These are phyloP conservation scores for Grantiella picta DNA, from an alignment of 2,113 vertebrate species.

Conservation along the genomic window DNA sequence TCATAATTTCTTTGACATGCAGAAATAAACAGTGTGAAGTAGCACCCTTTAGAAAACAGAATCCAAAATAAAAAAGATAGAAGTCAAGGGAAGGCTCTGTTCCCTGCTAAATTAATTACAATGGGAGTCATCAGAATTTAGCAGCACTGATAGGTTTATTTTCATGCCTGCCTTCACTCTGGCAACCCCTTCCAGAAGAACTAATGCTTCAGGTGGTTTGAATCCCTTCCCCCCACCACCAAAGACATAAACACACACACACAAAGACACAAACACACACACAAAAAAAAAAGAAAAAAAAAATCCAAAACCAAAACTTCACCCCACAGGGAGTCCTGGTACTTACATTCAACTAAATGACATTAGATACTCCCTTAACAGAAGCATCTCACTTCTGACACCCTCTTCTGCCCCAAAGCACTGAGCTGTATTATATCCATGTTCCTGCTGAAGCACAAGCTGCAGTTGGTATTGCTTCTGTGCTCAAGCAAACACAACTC, in stretches of 20 bases:
- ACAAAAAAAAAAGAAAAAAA: too few relatives aligned
- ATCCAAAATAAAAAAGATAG: conserved; percentile 22
- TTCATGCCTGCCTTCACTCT: conserved; percentile 49
- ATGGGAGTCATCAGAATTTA: conserved; percentile 53
- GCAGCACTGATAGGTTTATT: conserved; percentile 59
- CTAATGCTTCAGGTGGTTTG: conserved; percentile 19
- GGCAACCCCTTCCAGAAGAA: conserved; percentile 29
- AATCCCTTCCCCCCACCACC: not conserved
- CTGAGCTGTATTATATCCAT: not conserved
- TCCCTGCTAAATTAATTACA: conserved; percentile 66
- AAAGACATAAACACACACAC: not conserved
- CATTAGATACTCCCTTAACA: not conserved
- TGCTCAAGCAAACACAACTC: fast-evolving
- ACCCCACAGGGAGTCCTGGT: not conserved
- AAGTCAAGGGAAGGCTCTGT: conserved; percentile 23
- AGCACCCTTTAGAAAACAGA: conserved; percentile 36
- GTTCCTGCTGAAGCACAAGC: not conserved
- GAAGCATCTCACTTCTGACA: not conserved
- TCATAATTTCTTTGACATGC: conserved; percentile 55
- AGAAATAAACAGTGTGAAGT: conserved; percentile 57
- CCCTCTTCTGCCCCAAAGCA: not conserved
- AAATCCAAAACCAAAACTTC: not conserved
- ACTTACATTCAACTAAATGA: not conserved
- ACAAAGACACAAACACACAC: too few relatives aligned
- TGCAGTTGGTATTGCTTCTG: not conserved